Evolutionary conservation across 2,888 invertebrate species (phyloP), one percentile per base, ranked within the genome.

Genomic region (Heteromyza rotundicornis): DNA sequence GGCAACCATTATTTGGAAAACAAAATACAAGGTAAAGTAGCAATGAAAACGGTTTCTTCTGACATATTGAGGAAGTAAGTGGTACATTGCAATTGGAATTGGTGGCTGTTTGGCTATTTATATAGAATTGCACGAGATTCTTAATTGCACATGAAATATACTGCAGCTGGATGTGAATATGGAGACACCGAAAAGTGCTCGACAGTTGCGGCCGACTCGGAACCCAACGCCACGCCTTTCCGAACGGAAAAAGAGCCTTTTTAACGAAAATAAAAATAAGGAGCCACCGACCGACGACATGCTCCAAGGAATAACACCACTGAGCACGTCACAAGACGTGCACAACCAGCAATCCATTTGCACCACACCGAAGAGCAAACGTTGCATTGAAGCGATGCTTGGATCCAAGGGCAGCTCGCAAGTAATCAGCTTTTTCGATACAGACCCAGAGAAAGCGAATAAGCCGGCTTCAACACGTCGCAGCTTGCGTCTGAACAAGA

Each of bases 231-330:
- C 89, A 1, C 86, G 86, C 71, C 84, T 89, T 78, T 85, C 87
- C 0, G 88, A 88, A 68, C 84, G 89, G 24, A 88, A 90, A 72
- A 87, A 89, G 67, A 86, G 87, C 67, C 82, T 90, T 66, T 89
- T 90, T 72, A 50, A 52, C 2, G 22, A 63, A 3, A 59, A 24
- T 2, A 64, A 59, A 36, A 3, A 3, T 3, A 7, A 40, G 40
- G n/a, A n/a, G 8, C 10, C 8, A 19, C 8, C 20, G 2, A 35
- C 5, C 14, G 71, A 75, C 57, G 70, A 70, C 24, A 24, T 63
- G 1, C 58, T 77, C 32, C 65, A 74, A 17, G 82, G 78, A 1
- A 64, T 81, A 35, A 63, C 67, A 27, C 74, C 79, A 8, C 44
- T 76, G 20, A n/a, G n/a, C n/a, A n/a, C n/a, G n/a, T n/a, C n/a